phyloP scores from a whole-genome alignment of 2,113 vertebrate genomes.

The Tichodroma muraria region DNA sequence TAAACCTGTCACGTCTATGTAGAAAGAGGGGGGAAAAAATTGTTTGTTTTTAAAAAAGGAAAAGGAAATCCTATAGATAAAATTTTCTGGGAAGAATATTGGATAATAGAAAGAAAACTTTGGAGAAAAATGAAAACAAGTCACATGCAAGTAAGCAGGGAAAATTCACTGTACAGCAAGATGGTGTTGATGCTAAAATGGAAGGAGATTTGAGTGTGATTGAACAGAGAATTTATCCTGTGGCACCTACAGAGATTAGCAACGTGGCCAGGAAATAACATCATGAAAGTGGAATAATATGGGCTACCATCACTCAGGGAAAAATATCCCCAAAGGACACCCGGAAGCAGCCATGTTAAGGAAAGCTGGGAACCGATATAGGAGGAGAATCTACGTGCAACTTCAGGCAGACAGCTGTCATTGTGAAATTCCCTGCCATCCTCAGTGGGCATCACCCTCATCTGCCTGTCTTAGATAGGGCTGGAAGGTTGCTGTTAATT shows the following conservation, averaged over 20 bases:
- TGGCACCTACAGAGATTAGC: not conserved
- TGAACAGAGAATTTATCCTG: not conserved
- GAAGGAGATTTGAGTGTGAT: not conserved
- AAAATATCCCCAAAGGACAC: not conserved
- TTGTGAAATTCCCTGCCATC: not conserved
- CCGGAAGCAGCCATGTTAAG: not conserved
- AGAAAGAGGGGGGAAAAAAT: not conserved
- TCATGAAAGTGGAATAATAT: not conserved
- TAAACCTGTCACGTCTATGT: not conserved
- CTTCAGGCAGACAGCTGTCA: not conserved
- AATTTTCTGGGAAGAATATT: not conserved
- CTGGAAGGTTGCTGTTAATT: not conserved
- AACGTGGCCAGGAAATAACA: not conserved
- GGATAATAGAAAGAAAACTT: not conserved
- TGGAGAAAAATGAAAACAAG: not conserved
- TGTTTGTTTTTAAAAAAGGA: not conserved
- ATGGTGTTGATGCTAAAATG: not conserved
- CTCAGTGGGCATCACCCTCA: not conserved
- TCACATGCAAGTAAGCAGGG: not conserved
- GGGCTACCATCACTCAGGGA: not conserved
- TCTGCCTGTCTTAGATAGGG: not conserved
- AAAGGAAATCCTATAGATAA: not conserved
- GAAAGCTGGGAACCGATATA: not conserved
- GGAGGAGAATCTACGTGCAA: not conserved
- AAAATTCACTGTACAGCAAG: not conserved